Conservation (phyloP, 2,113 vertebrate species). For the Phalacrocorax carbo region DNA sequence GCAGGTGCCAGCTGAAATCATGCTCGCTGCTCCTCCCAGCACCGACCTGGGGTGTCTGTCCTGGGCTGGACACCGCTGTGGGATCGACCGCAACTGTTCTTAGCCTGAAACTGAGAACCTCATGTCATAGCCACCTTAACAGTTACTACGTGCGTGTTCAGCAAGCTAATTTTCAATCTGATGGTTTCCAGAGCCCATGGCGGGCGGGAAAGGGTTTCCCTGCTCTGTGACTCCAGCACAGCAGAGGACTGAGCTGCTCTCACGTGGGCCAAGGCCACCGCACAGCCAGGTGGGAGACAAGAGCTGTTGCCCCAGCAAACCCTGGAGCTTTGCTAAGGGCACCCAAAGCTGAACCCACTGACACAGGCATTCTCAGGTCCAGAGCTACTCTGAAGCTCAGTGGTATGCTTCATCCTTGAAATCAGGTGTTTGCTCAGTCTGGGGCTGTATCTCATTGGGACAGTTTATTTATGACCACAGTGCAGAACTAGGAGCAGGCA, state of each 20-base stretch:
- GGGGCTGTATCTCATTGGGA: accelerated
- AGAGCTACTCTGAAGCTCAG: not conserved
- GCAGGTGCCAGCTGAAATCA: not conserved
- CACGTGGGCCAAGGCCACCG: accelerated
- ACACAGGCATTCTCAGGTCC: accelerated
- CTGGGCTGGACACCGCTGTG: not conserved
- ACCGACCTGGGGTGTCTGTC: not conserved
- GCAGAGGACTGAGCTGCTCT: not conserved
- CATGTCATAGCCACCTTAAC: accelerated
- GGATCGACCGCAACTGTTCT: accelerated
- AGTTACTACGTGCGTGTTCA: accelerated
- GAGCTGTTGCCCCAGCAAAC: accelerated
- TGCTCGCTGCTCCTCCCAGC: not conserved
- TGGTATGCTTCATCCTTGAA: accelerated
- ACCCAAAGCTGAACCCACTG: not conserved
- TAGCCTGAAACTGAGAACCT: not conserved
- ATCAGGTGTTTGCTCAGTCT: accelerated
- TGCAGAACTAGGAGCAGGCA: not conserved
- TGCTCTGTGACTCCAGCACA: accelerated
- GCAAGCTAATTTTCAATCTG: accelerated
- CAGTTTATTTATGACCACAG: accelerated
- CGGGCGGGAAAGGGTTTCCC: not conserved
- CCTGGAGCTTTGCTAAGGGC: accelerated
- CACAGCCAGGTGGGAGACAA: not conserved
- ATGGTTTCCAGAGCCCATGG: accelerated